Conservation (phyloP, 2,888 invertebrate genomes). For the Octodonta nipae region DNA sequence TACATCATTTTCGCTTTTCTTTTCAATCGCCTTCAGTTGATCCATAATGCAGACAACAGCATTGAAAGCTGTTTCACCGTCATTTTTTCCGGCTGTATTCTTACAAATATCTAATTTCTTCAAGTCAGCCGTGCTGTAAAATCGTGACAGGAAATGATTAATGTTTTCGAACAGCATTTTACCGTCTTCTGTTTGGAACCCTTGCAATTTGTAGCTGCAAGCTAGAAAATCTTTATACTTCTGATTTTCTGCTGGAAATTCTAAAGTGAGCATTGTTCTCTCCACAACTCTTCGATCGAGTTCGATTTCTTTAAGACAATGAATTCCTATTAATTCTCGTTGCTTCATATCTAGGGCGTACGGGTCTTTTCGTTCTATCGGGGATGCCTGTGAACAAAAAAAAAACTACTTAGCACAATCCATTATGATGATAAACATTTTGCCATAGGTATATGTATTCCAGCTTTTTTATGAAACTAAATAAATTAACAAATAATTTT, state of each 20-base stretch:
- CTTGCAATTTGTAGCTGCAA: slow-evolving; percentile 27
- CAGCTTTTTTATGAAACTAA: too few relatives aligned
- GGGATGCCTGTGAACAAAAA: slow-evolving; percentile 4
- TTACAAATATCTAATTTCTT: slow-evolving; percentile 9
- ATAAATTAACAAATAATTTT: too few relatives aligned
- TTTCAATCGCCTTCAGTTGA: slow-evolving; percentile 7
- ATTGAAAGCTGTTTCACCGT: slow-evolving; percentile 17
- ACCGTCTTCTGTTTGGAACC: slow-evolving; percentile 22
- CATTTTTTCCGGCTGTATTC: slow-evolving; percentile 9
- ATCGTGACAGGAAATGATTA: slow-evolving; percentile 17
- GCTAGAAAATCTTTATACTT: slow-evolving; percentile 23
- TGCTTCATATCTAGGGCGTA: slow-evolving; percentile 12
- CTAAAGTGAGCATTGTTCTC: slow-evolving; percentile 13
- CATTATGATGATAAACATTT: too few relatives aligned
- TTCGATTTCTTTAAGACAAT: slow-evolving; percentile 21
- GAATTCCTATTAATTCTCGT: slow-evolving; percentile 14
- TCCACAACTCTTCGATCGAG: slow-evolving; percentile 18
- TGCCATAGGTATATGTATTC: too few relatives aligned
- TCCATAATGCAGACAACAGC: slow-evolving; percentile 16
- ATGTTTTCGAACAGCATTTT: slow-evolving; percentile 23
- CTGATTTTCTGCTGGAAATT: slow-evolving; percentile 12
- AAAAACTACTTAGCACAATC: too few relatives aligned
- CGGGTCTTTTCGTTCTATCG: slow-evolving; percentile 5
- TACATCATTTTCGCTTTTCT: not conserved
- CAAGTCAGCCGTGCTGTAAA: not conserved